phyloP scores from a whole-genome alignment of 2,797 vertebrate genomes.

The Rhinella marina region DNA sequence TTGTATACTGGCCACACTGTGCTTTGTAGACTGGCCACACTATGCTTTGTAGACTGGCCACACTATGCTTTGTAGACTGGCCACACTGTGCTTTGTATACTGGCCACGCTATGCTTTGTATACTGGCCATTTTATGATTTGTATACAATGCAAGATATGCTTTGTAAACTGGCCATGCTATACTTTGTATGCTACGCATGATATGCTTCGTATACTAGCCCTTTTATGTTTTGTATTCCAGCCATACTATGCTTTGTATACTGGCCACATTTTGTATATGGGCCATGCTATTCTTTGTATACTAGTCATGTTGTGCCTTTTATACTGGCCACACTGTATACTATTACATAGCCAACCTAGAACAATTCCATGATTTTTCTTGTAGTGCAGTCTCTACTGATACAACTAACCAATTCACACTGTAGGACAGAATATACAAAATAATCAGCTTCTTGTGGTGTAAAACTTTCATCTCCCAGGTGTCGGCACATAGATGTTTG shows the following conservation, averaged over 20 bases:
- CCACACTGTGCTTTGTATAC: not conserved
- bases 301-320: not conserved
- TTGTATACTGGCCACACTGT: too few species aligned
- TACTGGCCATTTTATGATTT: too few species aligned
- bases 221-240: not conserved
- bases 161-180: too few species aligned
- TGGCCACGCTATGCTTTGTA: not conserved
- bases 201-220: not conserved
- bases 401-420: slow-evolving; percentile 40
- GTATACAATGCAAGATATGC: too few species aligned
- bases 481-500: slow-evolving; percentile 16
- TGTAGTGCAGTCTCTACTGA: not conserved
- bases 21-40: too few species aligned
- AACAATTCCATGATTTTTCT: not conserved
- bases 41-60: too few species aligned
- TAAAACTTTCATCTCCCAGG: not conserved
- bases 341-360: not conserved
- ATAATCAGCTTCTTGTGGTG: slow-evolving; percentile 34
- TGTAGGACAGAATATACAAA: slow-evolving; percentile 33
- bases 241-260: not conserved
- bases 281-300: not conserved
- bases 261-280: not conserved
- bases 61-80: too few species aligned
- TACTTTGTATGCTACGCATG: not conserved
- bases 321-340: not conserved